Base-by-base conservation (phyloP, 2,113 vertebrate genomes). In the Anhinga rufa region DNA sequence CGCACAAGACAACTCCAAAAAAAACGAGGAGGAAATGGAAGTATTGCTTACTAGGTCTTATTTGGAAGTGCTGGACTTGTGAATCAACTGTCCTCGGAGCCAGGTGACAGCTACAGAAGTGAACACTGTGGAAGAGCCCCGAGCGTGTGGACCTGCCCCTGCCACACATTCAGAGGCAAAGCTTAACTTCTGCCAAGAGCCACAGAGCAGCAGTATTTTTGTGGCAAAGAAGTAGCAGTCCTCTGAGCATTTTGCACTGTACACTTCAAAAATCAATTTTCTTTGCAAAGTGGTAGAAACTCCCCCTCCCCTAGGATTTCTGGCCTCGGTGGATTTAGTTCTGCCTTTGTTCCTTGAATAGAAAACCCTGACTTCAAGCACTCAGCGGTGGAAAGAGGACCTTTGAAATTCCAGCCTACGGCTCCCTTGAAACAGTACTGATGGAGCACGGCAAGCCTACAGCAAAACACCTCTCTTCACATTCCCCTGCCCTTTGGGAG, bases 181-280 rank as follows among this genome's bases (percentile, higher is more conserved):
- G 2, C 9, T 38, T 25, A 51, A 21, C 1, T 12, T 65, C 74
- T 82, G 28, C 32, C 60, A 52, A 70, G 36, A 92, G 26, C 36
- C 46, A 36, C 1, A 0, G 1, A 9, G 19, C 3, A 91, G 11
- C 3, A 0, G 12, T 34, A 26, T 42, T 81, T 79, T 66, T 38
- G 66, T 2, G 1, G 36, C 22, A 55, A 93, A 91, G 40, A 15
- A 88, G 40, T 8, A 71, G 8, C 40, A 46, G 49, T 28, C 21
- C 44, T 51, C 49, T 14, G 48, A 69, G 66, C 44, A 13, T 71
- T 57, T 88, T 66, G 15, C 10, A n/a, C 32, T 14, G 24, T 10
- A 20, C 31, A 14, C 14, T 40, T 74, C 7, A 86, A 76, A 92
- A 80, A 51, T 14, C 24, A 71, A 68, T 71, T 82, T 76, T 52